phyloP scores from a whole-genome alignment of 2,113 vertebrate genomes.

The Dipodomys spectabilis region DNA sequence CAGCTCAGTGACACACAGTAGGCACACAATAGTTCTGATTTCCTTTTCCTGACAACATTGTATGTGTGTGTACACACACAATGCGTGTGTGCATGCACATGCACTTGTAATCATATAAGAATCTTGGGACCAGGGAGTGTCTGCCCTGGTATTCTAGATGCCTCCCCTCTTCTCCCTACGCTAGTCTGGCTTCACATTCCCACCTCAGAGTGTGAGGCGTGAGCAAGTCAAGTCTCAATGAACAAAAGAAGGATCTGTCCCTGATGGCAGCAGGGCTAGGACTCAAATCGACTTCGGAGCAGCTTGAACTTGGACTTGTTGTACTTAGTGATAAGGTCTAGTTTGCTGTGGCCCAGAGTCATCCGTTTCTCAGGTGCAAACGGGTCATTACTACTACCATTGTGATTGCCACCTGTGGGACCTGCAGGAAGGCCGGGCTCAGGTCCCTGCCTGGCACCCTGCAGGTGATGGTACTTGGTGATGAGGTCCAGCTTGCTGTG shows the following conservation, averaged over 20 bases:
- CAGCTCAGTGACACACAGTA: slow-evolving; percentile 4
- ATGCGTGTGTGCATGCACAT: not conserved
- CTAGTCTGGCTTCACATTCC: not conserved
- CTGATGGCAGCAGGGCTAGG: slow-evolving; percentile 71
- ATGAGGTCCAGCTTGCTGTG: slow-evolving; percentile 93
- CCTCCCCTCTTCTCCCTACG: not conserved
- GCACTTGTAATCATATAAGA: not conserved
- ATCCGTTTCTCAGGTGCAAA: slow-evolving; percentile 88
- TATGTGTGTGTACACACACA: not conserved
- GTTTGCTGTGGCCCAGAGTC: slow-evolving; percentile 97
- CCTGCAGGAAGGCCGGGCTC: slow-evolving; percentile 64
- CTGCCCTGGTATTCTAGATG: slow-evolving; percentile 6
- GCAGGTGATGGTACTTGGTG: slow-evolving; percentile 90
- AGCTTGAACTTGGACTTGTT: slow-evolving; percentile 94
- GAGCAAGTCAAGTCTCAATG: not conserved
- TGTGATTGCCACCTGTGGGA: slow-evolving; percentile 40
- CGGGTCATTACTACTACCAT: slow-evolving; percentile 51
- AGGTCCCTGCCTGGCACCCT: slow-evolving; percentile 65
- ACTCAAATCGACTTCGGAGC: slow-evolving; percentile 94
- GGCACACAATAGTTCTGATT: not conserved
- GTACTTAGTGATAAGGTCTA: slow-evolving; percentile 97
- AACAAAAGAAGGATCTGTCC: not conserved
- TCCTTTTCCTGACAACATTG: not conserved
- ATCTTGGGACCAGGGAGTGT: not conserved
- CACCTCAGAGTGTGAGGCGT: not conserved